Percentiles rank a stretch among this genome's conserved stretches.
Evolutionary conservation across 2,797 vertebrate species (phyloP).

Genomic region (Cephalopachus bancanus): DNA sequence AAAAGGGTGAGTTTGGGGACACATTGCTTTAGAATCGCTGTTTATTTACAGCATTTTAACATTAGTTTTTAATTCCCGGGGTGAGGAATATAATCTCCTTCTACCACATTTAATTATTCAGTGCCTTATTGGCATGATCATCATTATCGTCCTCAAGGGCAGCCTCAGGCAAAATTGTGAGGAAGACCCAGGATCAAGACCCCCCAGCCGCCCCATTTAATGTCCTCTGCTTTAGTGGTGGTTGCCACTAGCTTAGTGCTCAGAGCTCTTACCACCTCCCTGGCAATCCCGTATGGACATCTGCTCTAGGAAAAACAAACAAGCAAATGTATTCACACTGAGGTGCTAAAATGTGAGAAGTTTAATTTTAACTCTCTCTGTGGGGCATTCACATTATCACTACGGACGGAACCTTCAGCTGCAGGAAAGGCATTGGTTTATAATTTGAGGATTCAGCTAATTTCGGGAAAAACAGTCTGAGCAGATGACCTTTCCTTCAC

Average conservation of each 20-base stretch:
- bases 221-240: background rate
- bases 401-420: background rate
- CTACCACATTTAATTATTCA: background rate
- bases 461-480: background rate
- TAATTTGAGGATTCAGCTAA: background rate
- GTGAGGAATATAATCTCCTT: background rate
- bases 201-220: background rate
- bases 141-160: background rate
- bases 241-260: background rate
- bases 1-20: background rate
- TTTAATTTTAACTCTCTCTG: constrained; percentile 3
- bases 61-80: background rate
- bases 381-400: background rate
- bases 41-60: background rate
- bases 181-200: background rate
- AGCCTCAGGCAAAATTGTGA: background rate
- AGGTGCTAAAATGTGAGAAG: constrained; percentile 47
- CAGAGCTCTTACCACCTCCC: background rate
- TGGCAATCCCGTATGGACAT: background rate
- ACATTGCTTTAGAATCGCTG: background rate
- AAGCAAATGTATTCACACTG: background rate
- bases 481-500: background rate
- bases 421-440: background rate
- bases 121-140: background rate
- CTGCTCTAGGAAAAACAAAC: constrained; percentile 7